These are phyloP conservation scores for Otolemur crassicaudatus DNA, from an alignment of 2,797 vertebrate species.

Conservation along the genomic window DNA sequence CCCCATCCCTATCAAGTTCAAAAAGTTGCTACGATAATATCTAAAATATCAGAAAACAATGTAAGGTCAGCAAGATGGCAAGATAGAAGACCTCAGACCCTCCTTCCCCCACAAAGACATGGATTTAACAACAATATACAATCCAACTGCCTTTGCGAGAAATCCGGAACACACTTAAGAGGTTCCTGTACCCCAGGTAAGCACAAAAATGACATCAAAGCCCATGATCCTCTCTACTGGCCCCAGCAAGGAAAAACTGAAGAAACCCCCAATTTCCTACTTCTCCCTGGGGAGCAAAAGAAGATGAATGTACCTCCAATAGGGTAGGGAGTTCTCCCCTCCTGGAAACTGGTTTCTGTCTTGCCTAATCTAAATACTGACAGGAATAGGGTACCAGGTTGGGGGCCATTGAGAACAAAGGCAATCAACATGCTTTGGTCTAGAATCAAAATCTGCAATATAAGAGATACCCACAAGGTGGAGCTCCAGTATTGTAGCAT, in stretches of 20 bases:
- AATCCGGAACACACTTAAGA: background rate
- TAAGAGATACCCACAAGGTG: conserved; percentile 17
- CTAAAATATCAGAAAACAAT: background rate
- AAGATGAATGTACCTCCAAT: background rate
- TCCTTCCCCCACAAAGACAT: background rate
- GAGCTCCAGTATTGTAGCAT: background rate
- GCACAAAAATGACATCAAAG: conserved; percentile 7
- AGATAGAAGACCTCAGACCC: background rate
- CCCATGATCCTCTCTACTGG: background rate
- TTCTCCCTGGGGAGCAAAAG: background rate
- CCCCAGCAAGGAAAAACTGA: background rate
- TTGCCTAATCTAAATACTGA: background rate
- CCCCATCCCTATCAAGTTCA: background rate
- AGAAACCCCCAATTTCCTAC: background rate
- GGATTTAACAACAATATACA: background rate
- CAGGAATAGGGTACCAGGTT: background rate
- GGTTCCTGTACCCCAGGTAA: background rate
- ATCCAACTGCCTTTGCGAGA: background rate
- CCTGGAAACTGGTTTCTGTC: background rate
- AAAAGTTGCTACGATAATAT: background rate
- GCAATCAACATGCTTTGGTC: background rate
- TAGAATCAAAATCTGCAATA: background rate
- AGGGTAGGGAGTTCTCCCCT: background rate
- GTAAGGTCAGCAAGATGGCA: background rate
- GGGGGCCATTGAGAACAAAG: conserved; percentile 23